Base-by-base conservation (phyloP, 1,140 invertebrate species). In the Drosophila bocki region DNA sequence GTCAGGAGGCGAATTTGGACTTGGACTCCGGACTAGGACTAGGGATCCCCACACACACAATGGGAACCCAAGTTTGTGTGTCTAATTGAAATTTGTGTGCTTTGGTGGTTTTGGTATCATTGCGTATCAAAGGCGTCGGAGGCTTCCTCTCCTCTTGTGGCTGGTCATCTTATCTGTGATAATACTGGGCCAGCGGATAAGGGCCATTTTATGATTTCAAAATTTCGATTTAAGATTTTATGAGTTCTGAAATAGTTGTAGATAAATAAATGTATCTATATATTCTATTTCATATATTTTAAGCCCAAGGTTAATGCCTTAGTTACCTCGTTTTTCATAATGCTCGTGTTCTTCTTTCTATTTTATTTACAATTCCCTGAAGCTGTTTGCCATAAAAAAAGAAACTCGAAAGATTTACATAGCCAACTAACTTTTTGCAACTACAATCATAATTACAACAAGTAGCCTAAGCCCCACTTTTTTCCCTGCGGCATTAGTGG, bases 361-460 rank as follows among this genome's bases (percentile, higher is more conserved):
- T 44, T 9, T 35, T 33, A 26, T 29, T 65, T 45, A 47, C 19
- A 48, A 71, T 69, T 48, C 32, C 33, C 22, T 41, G 37, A n/a
- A 75, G 69, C 41, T 60, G 13, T 19, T 29, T 9, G 5, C 12
- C 4, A 48, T 48, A 42, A 60, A 65, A 50, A 32, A 33, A 59
- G 37, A 29, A 32, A 51, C 61, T 64, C n/a, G 37, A 68, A 69
- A 69, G 82, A 87, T 87, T 86, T 88, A 65, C 82, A 88, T 83
- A 44, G 48, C 44, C 35, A 77, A 80, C 59, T 63, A 83, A 75
- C 64, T 58, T 69, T 53, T 57, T 60, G 78, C 67, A 81, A 78
- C 74, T 77, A 63, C 63, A 80, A 81, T 76, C 82, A 87, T 86
- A 87, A 87, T 86, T 87, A 83, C 82, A 68, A 70, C 67, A 60